Conservation (phyloP, 2,888 invertebrate genomes). For the Slavum lentiscoides region DNA sequence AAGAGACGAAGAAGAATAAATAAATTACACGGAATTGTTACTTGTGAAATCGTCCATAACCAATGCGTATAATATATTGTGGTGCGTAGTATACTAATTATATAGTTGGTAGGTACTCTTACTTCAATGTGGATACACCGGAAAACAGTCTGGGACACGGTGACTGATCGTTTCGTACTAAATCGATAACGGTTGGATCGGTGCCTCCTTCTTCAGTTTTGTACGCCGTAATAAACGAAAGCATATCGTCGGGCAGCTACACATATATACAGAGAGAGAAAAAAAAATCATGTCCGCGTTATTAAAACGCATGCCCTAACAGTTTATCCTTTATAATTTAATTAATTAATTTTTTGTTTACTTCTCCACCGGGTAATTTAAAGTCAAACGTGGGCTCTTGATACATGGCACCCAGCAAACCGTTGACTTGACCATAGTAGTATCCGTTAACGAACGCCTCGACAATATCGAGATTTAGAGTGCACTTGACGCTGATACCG, state of each 20-base stretch:
- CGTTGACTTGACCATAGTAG: neutral
- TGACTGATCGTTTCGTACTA: neutral
- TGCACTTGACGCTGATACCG: constrained; percentile 21
- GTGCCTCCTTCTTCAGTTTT: neutral
- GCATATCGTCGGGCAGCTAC: neutral
- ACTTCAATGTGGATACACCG: constrained; percentile 22
- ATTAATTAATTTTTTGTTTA: neutral
- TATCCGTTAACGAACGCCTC: constrained; percentile 26
- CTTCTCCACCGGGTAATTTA: constrained; percentile 16
- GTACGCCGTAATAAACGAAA: constrained; percentile 21
- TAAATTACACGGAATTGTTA: neutral
- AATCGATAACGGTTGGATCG: neutral
- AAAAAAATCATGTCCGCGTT: neutral
- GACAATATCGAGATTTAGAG: constrained; percentile 1
- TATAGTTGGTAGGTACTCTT: neutral
- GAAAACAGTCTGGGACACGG: constrained; percentile 21
- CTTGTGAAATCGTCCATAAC: neutral
- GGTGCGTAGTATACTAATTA: too few species aligned
- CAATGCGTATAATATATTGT: too few species aligned
- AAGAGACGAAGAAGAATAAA: neutral
- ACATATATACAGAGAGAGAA: neutral
- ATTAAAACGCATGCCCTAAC: neutral
- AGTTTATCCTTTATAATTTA: neutral
- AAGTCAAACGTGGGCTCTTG: constrained; percentile 31
- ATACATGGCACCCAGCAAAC: constrained; percentile 30